A percentile compares a stretch with the other conserved stretches of the same genome.
phyloP scores from a whole-genome alignment of 1,140 invertebrate genomes.

The Cydia pomonella region DNA sequence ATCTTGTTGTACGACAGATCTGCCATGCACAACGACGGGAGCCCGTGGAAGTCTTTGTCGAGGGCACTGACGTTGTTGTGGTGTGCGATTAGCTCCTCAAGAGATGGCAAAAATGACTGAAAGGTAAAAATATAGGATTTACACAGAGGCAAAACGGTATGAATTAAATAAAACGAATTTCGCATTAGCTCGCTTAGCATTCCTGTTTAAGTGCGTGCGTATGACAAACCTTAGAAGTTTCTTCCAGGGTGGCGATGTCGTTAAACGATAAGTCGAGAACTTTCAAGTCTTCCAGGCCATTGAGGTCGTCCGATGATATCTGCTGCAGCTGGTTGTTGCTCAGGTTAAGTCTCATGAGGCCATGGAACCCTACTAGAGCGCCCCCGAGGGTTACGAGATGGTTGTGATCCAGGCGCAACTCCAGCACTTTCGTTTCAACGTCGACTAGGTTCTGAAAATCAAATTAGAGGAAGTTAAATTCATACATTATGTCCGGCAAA shows the following conservation, averaged over 20 bases:
- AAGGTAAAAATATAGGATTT: slow-evolving; percentile 53
- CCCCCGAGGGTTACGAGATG: slow-evolving; percentile 85
- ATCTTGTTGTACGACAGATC: slow-evolving; percentile 90
- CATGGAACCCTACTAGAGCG: slow-evolving; percentile 86
- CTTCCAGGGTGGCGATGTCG: slow-evolving; percentile 86
- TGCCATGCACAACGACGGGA: slow-evolving; percentile 88
- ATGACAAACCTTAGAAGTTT: slow-evolving; percentile 90
- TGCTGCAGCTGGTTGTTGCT: slow-evolving; percentile 87
- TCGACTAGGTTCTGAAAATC: slow-evolving; percentile 86
- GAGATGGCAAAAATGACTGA: slow-evolving; percentile 87
- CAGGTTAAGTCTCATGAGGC: slow-evolving; percentile 86
- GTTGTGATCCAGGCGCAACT: slow-evolving; percentile 88
- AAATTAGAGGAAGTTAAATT: slow-evolving; percentile 11
- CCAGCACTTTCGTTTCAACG: slow-evolving; percentile 84
- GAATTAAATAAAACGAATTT: slow-evolving; percentile 34
- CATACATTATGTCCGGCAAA: background rate
- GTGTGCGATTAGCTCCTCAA: slow-evolving; percentile 88
- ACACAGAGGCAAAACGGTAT: background rate
- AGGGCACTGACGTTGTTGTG: slow-evolving; percentile 87
- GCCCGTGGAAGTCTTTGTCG: slow-evolving; percentile 89
- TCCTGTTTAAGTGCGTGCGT: too few relatives aligned
- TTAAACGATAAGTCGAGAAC: slow-evolving; percentile 89
- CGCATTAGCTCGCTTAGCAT: slow-evolving; percentile 49
- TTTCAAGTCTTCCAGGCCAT: slow-evolving; percentile 86
- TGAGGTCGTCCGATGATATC: slow-evolving; percentile 87